Percentiles rank a stretch among this genome's conserved stretches.
phyloP scores from a whole-genome alignment of 2,113 vertebrate species.

The Podilymbus podiceps region DNA sequence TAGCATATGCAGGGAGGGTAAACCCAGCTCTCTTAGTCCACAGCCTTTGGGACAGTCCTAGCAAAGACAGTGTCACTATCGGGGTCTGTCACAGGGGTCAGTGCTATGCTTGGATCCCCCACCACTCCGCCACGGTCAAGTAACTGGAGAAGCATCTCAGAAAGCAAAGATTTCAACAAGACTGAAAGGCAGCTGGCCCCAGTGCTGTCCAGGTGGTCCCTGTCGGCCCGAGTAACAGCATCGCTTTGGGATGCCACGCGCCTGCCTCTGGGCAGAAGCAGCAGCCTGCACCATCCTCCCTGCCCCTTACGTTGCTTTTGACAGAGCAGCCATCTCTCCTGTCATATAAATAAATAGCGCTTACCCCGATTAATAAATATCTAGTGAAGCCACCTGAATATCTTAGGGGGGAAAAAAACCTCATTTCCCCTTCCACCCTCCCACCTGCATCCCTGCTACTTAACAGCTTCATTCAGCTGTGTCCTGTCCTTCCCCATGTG shows the following conservation, averaged over 20 bases:
- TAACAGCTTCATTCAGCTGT: neutral
- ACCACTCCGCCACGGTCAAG: neutral
- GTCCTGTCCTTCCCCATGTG: neutral
- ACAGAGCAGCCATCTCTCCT: neutral
- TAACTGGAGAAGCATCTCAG: neutral
- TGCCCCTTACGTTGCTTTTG: neutral
- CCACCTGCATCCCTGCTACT: neutral
- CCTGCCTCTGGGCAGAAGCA: neutral
- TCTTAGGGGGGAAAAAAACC: neutral
- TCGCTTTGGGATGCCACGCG: fast-evolving
- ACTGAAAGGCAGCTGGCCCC: neutral
- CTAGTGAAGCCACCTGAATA: neutral
- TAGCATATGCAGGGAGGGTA: neutral
- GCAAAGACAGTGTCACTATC: neutral
- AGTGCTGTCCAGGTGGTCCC: neutral
- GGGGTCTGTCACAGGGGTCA: neutral
- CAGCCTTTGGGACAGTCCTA: neutral
- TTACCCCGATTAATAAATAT: neutral
- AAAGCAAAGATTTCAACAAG: neutral
- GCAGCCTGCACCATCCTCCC: neutral
- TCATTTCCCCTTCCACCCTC: neutral
- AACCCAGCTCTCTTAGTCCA: neutral
- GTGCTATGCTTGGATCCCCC: neutral
- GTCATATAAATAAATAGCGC: neutral
- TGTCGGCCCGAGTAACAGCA: neutral